These are phyloP conservation scores for Rhagoletis pomonella DNA, from an alignment of 1,140 invertebrate genomes.

Conservation along the genomic window DNA sequence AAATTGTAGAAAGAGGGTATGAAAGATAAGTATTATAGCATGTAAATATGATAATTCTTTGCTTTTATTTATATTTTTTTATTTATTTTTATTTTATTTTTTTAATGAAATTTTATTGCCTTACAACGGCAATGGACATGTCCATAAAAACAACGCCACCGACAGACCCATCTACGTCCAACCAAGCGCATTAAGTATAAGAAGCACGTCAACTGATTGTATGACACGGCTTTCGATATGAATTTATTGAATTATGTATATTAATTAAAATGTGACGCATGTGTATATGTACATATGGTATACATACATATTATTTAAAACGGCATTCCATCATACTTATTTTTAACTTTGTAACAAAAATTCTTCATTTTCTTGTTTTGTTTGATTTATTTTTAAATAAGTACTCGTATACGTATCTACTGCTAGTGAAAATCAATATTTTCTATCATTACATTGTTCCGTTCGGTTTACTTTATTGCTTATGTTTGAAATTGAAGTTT, in stretches of 20 bases:
- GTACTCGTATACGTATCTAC: background rate
- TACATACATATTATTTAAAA: background rate
- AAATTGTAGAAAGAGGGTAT: background rate
- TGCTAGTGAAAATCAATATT: background rate
- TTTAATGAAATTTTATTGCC: conserved; percentile 20
- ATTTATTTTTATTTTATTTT: background rate
- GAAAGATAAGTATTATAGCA: background rate
- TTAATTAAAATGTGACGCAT: background rate
- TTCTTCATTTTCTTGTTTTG: background rate
- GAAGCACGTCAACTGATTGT: conserved; percentile 49
- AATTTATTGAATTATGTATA: conserved; percentile 51
- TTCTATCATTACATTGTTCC: background rate
- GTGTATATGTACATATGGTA: background rate
- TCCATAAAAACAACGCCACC: conserved; percentile 9
- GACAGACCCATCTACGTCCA: conserved; percentile 7
- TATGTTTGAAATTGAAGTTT: conserved; percentile 30
- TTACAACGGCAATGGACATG: conserved; percentile 14
- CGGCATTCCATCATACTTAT: conserved; percentile 35
- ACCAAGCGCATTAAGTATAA: conserved; percentile 50
- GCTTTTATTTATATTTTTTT: background rate
- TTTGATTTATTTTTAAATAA: conserved; percentile 27
- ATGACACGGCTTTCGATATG: conserved; percentile 44
- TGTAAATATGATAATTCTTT: background rate
- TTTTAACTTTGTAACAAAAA: conserved; percentile 34
- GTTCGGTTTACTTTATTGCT: background rate